Evolutionary conservation across 2,113 vertebrate species (phyloP), one percentile per base, ranked within the genome.

Genomic region (Dromiciops gliroides): DNA sequence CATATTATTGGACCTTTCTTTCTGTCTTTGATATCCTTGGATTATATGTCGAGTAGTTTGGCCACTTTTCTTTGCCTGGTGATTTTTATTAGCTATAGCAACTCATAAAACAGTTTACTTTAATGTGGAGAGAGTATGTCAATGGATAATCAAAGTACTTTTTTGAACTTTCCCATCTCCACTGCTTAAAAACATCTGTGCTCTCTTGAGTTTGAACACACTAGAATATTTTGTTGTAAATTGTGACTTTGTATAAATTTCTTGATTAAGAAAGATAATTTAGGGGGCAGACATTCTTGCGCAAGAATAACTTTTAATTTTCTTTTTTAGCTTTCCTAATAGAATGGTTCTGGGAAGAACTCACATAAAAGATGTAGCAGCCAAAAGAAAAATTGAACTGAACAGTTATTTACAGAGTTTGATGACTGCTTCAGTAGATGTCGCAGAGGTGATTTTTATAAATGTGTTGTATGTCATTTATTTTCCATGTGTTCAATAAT

Each of bases 341-440:
- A 99, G 99, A 97, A 99, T 99, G 99, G 99, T 99, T 95, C 98
- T 99, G 56, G 99, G 99, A 95, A 99, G 99, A 97, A 99, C 99
- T 23, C 99, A 99, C 88, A 99, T 99, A 97, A 99, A 99, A 98
- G 99, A 99, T 48, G 99, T 99, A 97, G 99, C 99, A 88, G 99
- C 99, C 96, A 99, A 99, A 98, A 99, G 99, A 97, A 99, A 99
- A 98, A 97, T 99, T 97, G 99, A 99, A 97, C 98, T 99, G 92
- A 99, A 99, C 98, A 99, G 98, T 98, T 99, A 99, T 48, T 98
- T 99, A 92, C 99, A 99, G 97, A 99, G 98, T 98, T 98, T 99
- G 98, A 99, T 99, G 99, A 99, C 98, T 97, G 98, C 99, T 94
- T 99, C 99, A 96, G 93, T 99, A 2, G 99, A 99, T 93, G 99